Base-by-base conservation (phyloP, 2,888 invertebrate genomes). In the Nymphalis c-album region DNA sequence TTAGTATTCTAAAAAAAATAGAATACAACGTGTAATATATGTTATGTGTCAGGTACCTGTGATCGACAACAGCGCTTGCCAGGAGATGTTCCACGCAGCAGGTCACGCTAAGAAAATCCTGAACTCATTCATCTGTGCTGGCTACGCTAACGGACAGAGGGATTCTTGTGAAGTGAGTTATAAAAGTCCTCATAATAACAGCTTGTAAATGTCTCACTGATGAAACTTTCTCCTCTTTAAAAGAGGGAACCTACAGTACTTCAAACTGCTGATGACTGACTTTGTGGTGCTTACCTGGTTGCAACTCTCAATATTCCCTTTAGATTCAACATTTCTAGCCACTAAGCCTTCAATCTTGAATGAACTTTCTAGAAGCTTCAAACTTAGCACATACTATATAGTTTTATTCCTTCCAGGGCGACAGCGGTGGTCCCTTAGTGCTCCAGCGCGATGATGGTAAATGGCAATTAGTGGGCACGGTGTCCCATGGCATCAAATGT, bases 401-500 rank as follows among this genome's bases (percentile, higher is more conserved):
- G 35, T 40, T 13, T 40, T 3, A 40, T 40, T 40, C 13, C 70
- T 87, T 85, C 0, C 87, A 98, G 97, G 98, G 98, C 71, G 98
- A 98, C 93, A 97, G 97, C 73, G 98, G 98, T 0, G 98, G 98
- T 13, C 98, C 98, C 0, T 85, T 98, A 72, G 97, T 97, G 63
- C 91, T 97, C 13, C 96, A 96, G 80, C 93, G 97, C 62, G 94
- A 95, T 0, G 97, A 97, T 77, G 97, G 98, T 0, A 94, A 95
- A 71, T 98, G 97, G 95, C 95, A 97, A 73, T 90, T 98, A 7
- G 97, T 96, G 1, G 98, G 98, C 7, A 98, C 98, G 0, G 98
- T 98, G 0, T 98, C 97, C 8, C 98, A 98, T 78, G 98, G 98
- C n/a, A 98, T 98, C 77, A 97, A 97, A 81, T 98, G 98, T 80